These are phyloP conservation scores for Jordanella pulchra DNA, from an alignment of 2,797 vertebrate genomes.

Conservation along the genomic window DNA sequence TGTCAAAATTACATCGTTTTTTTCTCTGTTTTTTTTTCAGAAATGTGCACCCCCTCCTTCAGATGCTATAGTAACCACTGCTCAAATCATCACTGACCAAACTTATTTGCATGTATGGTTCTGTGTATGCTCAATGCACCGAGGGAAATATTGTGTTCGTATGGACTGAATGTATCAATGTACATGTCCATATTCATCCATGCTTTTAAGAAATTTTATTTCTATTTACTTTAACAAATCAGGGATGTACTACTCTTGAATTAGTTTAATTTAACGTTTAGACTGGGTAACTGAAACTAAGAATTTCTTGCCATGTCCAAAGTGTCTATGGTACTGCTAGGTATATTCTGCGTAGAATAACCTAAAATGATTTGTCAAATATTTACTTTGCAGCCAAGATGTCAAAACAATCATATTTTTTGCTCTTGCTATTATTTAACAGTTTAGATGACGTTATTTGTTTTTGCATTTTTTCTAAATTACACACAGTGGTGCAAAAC, in stretches of 20 bases:
- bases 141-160: constrained; percentile 27
- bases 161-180: constrained; percentile 28
- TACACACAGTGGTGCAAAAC: neutral
- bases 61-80: constrained; percentile 65
- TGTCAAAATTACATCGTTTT: constrained; percentile 27
- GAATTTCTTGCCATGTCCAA: constrained; percentile 16
- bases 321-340: neutral
- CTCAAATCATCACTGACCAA: constrained; percentile 39
- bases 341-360: constrained; percentile 14
- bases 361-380: neutral
- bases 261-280: constrained; percentile 15
- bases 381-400: neutral
- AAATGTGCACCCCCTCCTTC: constrained; percentile 53
- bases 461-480: neutral
- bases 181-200: constrained; percentile 28
- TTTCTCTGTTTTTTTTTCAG: constrained; percentile 52
- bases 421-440: neutral
- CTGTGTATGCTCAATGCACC: constrained; percentile 24
- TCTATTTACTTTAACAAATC: constrained; percentile 35
- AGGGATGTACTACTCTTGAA: constrained; percentile 21
- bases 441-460: too few species aligned
- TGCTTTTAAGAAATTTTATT: constrained; percentile 15
- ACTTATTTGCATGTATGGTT: constrained; percentile 37
- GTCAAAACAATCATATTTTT: neutral
- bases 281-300: constrained; percentile 13